Base-by-base conservation (phyloP, 92 coral and sea anemone species). In the Porites divaricata region DNA sequence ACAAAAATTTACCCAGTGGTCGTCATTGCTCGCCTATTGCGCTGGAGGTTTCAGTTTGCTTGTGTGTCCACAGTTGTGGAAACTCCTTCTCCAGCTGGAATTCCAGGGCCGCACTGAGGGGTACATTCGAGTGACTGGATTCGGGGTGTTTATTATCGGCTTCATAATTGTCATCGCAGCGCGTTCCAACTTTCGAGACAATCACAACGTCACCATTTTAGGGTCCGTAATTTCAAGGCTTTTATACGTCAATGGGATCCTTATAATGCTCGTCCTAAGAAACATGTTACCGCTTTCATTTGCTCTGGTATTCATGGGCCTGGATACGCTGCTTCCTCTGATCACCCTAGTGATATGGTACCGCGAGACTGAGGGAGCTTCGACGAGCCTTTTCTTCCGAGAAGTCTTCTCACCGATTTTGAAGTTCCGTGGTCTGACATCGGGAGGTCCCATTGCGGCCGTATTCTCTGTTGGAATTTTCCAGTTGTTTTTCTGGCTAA, bases 1-100 rank as follows among this genome's bases (percentile, higher is more conserved):
- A 6, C 85, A 82, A 61, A 84, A 81, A 63, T 91, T 91, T 28
- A 91, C 86, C 69, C 74, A 75, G 67, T 76, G 87, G 85, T 74
- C 95, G 11, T 76, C 93, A 19, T 35, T 90, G 66, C 17, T 89
- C 23, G 86, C 92, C 5, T 91, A 89, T 86, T n/a, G 73, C 51
- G 70, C 48, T 1, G 95, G 87, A 59, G 95, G 93, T 0, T 61
- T 77, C 83, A 89, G 88, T 78, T 69, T 91, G 63, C 90, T 89
- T 63, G 57, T 77, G 9, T 73, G 52, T 45, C 93, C 95, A 15
- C 71, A 68, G 15, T 61, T 91, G 41, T 89, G 93, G 90, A 66
- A 89, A 22, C 20, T 89, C 51, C 26, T 82, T 13, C 67, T 91
- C 1, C 67, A 65, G 48, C 13, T 81, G 58, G 75, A 89, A 12